Evolutionary conservation across 2,888 invertebrate species (phyloP), one percentile per base, ranked within the genome.

Genomic region (Temnothorax rugatulus): DNA sequence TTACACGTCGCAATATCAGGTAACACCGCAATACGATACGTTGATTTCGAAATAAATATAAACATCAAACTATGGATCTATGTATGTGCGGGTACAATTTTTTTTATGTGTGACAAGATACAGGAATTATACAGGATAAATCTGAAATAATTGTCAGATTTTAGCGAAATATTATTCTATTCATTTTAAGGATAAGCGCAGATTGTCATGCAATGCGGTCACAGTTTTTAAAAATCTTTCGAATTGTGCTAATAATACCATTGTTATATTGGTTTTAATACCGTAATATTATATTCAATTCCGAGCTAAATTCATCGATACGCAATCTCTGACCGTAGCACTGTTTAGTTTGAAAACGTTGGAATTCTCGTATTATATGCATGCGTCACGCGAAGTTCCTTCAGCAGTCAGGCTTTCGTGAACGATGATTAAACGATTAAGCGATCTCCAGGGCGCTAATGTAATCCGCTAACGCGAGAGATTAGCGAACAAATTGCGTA

Each of bases 371-470:
- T 13, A 59, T 81, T 81, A 71, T 81, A 71, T 59, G 44, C 15
- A 69, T 44, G 69, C 44, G 13, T 59, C 59, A 25, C 47, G 13
- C 59, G 73, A 79, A 73, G 79, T 81, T 81, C 21, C 57, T 47
- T 69, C 73, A 9, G 11, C 44, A 41, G 57, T 25, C 59, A 47
- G 47, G 57, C 79, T 38, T 73, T 47, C 47, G 59, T 50, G 21
- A 81, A 59, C 18, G 79, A 73, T 73, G 79, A 81, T 81, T 81
- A 81, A 81, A 47, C 74, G 79, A 57, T 81, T 71, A 81, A 79
- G 59, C 59, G 47, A 71, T 81, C 79, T 59, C 73, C 59, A 50
- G 73, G 79, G 73, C 59, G 47, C 79, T 76, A 76, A 64, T 64
- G 64, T 59, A 52, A 38, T 76, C 50, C 64, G 38, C 50, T 71